These are phyloP conservation scores for Pseudochaenichthys georgianus DNA, from an alignment of 2,797 vertebrate species.

Conservation along the genomic window DNA sequence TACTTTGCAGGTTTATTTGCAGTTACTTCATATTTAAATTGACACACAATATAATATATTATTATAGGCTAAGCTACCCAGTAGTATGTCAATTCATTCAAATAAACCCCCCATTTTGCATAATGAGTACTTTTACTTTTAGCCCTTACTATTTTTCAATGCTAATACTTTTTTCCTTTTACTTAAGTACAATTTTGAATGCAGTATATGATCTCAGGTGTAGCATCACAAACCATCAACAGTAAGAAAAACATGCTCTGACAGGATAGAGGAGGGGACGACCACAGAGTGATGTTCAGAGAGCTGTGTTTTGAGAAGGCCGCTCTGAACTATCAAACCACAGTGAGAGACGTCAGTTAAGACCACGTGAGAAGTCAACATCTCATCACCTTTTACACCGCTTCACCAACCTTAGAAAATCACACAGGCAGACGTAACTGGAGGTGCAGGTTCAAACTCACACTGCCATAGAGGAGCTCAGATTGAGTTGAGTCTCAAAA, in stretches of 20 bases:
- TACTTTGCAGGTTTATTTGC: too few relatives aligned
- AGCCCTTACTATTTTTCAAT: too few relatives aligned
- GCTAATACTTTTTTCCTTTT: too few relatives aligned
- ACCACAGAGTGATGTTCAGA: neutral
- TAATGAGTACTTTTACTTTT: too few relatives aligned
- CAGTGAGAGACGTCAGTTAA: neutral
- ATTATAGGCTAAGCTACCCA: too few relatives aligned
- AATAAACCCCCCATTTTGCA: too few relatives aligned
- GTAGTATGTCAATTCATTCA: too few relatives aligned
- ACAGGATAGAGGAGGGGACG: neutral
- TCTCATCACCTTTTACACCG: neutral
- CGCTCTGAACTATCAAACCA: conserved; percentile 5
- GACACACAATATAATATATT: too few relatives aligned
- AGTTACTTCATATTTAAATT: too few relatives aligned
- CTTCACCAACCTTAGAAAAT: neutral
- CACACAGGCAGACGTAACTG: neutral
- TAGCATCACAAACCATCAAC: neutral
- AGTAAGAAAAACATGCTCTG: neutral
- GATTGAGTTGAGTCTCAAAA: neutral
- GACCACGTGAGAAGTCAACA: neutral
- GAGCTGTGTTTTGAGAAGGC: neutral
- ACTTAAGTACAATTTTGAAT: too few relatives aligned
- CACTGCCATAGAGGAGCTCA: neutral
- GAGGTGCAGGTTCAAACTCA: neutral
- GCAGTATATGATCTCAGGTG: neutral